Conservation (phyloP, 2,888 invertebrate genomes). For the Zhengitettix transpicula region DNA sequence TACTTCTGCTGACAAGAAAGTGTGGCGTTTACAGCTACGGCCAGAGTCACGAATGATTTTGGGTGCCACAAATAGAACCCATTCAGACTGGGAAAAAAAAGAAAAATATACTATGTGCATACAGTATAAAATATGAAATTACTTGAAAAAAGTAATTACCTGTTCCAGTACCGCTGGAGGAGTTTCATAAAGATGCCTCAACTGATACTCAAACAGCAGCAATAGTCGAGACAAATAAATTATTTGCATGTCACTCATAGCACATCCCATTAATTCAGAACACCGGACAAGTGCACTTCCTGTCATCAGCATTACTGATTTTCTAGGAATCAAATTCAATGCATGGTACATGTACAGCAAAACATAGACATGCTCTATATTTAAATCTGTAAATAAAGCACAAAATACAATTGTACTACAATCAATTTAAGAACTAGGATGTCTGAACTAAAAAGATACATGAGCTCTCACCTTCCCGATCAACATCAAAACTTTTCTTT, state of each 20-base stretch:
- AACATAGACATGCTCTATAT: slow-evolving; percentile 90
- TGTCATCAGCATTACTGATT: slow-evolving; percentile 71
- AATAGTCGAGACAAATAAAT: slow-evolving; percentile 69
- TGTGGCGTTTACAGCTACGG: slow-evolving; percentile 34
- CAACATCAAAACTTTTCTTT: slow-evolving; percentile 41
- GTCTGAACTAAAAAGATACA: neutral
- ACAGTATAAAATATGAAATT: no score
- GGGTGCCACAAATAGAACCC: slow-evolving; percentile 58
- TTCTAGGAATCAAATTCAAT: slow-evolving; percentile 89
- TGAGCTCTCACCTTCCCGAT: slow-evolving; percentile 44
- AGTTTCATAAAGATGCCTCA: slow-evolving; percentile 89
- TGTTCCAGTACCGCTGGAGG: slow-evolving; percentile 73
- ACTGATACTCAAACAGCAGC: slow-evolving; percentile 80
- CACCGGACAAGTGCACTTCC: slow-evolving; percentile 57
- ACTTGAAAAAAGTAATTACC: slow-evolving; percentile 30
- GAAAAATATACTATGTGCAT: no score
- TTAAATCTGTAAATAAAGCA: slow-evolving; percentile 49
- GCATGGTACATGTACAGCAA: slow-evolving; percentile 88
- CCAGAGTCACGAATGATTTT: slow-evolving; percentile 40
- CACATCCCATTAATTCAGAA: slow-evolving; percentile 33
- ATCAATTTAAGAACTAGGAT: neutral
- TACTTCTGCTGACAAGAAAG: slow-evolving; percentile 44
- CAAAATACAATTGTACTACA: slow-evolving; percentile 13
- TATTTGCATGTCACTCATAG: slow-evolving; percentile 50
- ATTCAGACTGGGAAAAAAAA: slow-evolving; percentile 39